Percentiles rank a stretch among this genome's conserved stretches.
phyloP scores from a whole-genome alignment of 2,888 invertebrate genomes.

The Temnothorax ravouxi region DNA sequence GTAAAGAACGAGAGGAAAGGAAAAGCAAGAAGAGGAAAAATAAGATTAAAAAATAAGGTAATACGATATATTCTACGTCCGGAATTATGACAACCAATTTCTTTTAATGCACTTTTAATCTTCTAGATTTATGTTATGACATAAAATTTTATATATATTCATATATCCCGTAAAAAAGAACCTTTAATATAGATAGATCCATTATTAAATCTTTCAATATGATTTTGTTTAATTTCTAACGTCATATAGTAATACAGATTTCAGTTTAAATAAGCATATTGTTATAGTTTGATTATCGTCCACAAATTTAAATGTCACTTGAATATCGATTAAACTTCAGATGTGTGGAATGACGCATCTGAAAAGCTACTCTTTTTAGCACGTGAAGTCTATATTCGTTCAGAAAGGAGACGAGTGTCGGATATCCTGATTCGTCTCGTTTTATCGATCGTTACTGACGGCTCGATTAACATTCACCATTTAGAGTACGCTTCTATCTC shows the following conservation, averaged over 20 bases:
- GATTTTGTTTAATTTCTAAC: neutral
- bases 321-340: neutral
- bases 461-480: constrained; percentile 21
- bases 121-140: neutral
- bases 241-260: neutral
- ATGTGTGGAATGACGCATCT: neutral
- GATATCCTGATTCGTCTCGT: neutral
- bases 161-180: neutral
- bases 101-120: neutral
- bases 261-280: neutral
- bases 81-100: neutral
- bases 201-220: constrained; percentile 8
- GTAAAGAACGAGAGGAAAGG: neutral
- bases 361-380: neutral
- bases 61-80: neutral
- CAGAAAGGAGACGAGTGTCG: neutral
- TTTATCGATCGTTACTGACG: constrained; percentile 22
- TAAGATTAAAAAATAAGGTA: constrained; percentile 1
- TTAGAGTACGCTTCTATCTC: constrained; percentile 23
- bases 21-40: neutral
- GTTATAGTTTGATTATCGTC: neutral
- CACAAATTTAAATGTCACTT: neutral
- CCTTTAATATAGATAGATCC: neutral
- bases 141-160: neutral
- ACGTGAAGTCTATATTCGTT: neutral